Conservation (phyloP, 1,140 invertebrate genomes). For the Macrobrachium nipponense region DNA sequence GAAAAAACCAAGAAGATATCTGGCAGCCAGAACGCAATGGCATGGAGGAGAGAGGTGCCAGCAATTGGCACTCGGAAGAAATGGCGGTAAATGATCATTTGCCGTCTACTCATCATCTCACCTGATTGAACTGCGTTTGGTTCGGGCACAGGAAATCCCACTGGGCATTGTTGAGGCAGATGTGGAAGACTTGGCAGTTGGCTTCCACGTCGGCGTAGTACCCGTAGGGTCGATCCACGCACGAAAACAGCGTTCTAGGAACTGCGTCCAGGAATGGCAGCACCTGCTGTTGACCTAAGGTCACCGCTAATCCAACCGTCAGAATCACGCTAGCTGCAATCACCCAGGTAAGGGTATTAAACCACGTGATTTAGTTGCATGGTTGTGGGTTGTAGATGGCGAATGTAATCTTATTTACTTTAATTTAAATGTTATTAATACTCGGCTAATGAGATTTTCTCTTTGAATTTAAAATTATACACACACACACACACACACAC, state of each 20-base stretch:
- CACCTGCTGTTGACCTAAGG: neutral
- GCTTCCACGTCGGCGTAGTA: constrained; percentile 38
- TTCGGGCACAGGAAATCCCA: constrained; percentile 69
- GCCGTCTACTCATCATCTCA: constrained; percentile 62
- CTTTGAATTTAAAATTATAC: too few species aligned
- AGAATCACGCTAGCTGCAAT: constrained; percentile 14
- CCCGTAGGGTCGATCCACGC: neutral
- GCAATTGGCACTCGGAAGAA: neutral
- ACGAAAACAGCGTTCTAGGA: neutral
- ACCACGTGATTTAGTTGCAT: too few species aligned
- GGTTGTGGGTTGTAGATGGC: too few species aligned
- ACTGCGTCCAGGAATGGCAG: constrained; percentile 8
- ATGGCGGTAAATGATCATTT: neutral
- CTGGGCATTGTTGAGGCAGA: constrained; percentile 67
- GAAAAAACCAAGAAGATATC: too few species aligned
- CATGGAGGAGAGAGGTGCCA: too few species aligned
- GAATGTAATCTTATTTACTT: too few species aligned
- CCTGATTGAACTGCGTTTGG: constrained; percentile 69
- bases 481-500: too few species aligned
- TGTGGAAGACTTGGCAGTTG: constrained; percentile 67
- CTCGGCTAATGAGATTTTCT: too few species aligned
- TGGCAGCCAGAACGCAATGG: too few species aligned
- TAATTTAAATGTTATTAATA: too few species aligned
- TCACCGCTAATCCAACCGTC: neutral
- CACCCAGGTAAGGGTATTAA: too few species aligned